These are phyloP conservation scores for Drosophila lacicola DNA, from an alignment of 2,888 invertebrate species.

Conservation along the genomic window DNA sequence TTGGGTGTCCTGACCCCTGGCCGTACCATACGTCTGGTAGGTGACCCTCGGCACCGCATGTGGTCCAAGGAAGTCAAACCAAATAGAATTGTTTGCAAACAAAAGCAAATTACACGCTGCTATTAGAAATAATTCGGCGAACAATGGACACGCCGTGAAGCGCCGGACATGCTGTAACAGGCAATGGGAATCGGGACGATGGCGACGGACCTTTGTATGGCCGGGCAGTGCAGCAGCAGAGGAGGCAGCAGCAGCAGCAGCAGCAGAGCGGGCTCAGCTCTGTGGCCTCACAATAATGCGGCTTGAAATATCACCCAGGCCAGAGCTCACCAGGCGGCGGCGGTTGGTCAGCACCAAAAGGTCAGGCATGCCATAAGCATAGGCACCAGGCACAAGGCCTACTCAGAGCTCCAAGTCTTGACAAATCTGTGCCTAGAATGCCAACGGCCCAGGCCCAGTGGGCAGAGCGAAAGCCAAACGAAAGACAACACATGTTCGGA, in stretches of 20 bases:
- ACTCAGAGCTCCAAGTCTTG: constrained; percentile 43
- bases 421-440: constrained; percentile 60
- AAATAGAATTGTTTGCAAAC: constrained; percentile 81
- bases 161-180: constrained; percentile 66
- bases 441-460: constrained; percentile 17
- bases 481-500: constrained; percentile 68
- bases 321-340: constrained; percentile 24
- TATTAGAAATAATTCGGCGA: constrained; percentile 75
- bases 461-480: constrained; percentile 15
- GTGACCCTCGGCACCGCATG: constrained; percentile 65
- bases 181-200: background rate
- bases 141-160: constrained; percentile 70
- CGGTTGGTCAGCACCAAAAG: constrained; percentile 45
- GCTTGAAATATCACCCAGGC: constrained; percentile 69
- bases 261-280: constrained; percentile 9
- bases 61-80: constrained; percentile 73
- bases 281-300: constrained; percentile 59
- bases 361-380: constrained; percentile 53
- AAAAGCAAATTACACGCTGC: constrained; percentile 80
- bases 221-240: constrained; percentile 3
- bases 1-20: constrained; percentile 41
- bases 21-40: constrained; percentile 14
- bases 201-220: constrained; percentile 28
- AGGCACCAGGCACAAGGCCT: constrained; percentile 23
- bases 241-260: constrained; percentile 5